A percentile compares a stretch with the other conserved stretches of the same genome.
Conservation (phyloP, 2,888 invertebrate genomes). For the Pseudococcus longispinus region DNA sequence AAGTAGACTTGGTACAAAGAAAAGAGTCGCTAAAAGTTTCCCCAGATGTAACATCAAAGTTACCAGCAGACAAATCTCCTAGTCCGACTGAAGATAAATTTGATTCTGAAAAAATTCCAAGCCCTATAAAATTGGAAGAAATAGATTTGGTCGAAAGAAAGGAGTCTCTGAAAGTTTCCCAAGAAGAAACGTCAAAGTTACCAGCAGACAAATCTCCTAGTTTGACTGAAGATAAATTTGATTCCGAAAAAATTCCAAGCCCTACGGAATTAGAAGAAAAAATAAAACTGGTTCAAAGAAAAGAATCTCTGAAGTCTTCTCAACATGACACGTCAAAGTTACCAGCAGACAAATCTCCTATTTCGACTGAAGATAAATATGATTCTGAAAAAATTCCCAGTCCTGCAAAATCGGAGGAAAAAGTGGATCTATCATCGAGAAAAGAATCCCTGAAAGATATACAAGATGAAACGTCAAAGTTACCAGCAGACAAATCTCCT, state of each 20-base stretch:
- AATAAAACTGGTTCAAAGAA: not conserved
- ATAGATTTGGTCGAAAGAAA: not conserved
- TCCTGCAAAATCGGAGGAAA: not conserved
- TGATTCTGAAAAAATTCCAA: not conserved
- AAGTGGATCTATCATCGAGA: not conserved
- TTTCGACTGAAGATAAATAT: not conserved
- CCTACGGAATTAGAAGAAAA: not conserved
- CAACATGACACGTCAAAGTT: not conserved
- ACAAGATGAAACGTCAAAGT: not conserved
- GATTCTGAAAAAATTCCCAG: not conserved
- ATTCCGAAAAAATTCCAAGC: too few species aligned
- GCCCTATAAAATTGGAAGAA: not conserved
- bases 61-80: not conserved
- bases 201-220: not conserved
- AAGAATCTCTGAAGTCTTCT: not conserved
- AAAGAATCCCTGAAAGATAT: not conserved
- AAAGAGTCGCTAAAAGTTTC: not conserved
- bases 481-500: not conserved
- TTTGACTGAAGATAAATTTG: not conserved
- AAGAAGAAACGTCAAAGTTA: not conserved
- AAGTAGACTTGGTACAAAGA: not conserved
- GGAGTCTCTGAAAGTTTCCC: not conserved
- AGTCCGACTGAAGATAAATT: not conserved
- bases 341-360: not conserved
- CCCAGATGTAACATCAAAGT: not conserved